Evolutionary conservation across 2,888 invertebrate species (phyloP), one percentile per base, ranked within the genome.

Genomic region (Odontothrips loti): DNA sequence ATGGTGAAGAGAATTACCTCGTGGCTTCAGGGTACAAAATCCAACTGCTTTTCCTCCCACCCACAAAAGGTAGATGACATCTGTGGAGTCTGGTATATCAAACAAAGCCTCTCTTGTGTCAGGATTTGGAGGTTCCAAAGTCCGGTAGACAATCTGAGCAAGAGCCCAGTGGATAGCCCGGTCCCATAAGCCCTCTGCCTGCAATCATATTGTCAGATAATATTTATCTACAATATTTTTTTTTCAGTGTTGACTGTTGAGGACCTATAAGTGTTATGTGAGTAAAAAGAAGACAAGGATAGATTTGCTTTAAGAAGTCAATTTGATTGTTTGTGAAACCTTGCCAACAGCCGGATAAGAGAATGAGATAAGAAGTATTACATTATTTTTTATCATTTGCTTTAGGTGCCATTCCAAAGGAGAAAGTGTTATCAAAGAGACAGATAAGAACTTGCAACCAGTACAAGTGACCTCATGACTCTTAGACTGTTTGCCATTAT

Each of bases 21-120:
- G 23, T 27, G 68, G 68, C 27, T 75, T 75, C 27, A 75, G 23
- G 23, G 68, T 75, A 27, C 68, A 75, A 27, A 75, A 83, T 78
- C 83, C 83, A 63, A 82, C 80, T 10, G 82, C 82, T 79, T 68
- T 79, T n/a, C 81, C 80, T n/a, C 81, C 51, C 23, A 80, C n/a
- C 82, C 82, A 83, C 8, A 82, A n/a, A 11, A 83, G 79, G 29
- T 79, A 81, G 20, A 82, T 80, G 6, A 80, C 23, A 80, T 83
- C 83, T 47, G 75, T 51, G 47, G 81, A 79, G 63, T 83, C 83
- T 47, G 83, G 83, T 29, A 79, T 20, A 48, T 83, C 83, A 79
- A 82, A 83, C 3, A 82, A 47, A 9, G 79, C 80, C 48, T 81
- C 82, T 47, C 68, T 80, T 8, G 11, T 34, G 9, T 82, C 81